Base-by-base conservation (phyloP, 2,797 vertebrate genomes). In the Caiman crocodilus region DNA sequence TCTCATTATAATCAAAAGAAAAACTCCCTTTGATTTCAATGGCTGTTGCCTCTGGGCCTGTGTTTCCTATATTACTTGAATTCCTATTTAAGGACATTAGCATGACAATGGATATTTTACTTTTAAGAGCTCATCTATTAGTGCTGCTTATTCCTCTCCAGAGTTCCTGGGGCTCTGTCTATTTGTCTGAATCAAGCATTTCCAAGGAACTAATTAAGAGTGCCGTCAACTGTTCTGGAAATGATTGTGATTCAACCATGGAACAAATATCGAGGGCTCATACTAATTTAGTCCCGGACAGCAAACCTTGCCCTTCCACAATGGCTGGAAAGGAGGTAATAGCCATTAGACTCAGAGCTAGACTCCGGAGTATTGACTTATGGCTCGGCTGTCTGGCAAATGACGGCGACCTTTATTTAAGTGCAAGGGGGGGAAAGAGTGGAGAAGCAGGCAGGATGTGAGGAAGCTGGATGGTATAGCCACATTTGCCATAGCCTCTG, bases 41-140 rank as follows among this genome's bases (percentile, higher is more conserved):
- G 63, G 86, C 92, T 82, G 83, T 25, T 76, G 35, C 30, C 94
- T 93, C 87, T 88, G 14, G 23, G 86, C 89, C 61, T 82, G 81
- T 75, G 26, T 82, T 87, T 92, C 78, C 84, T 87, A 35, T 71
- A 56, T 71, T 88, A 8, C 78, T 88, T 95, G 89, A 15, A 89
- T 56, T 81, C n/a, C 56, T 84, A 91, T 42, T 77, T 42, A 77
- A 71, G 83, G 35, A 77, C 79, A 30, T 11, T 82, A 25, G 2
- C 84, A 42, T 84, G 88, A 85, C 91, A 95, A 82, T 76, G 91
- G 90, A 82, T 92, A 75, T 32, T 94, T 94, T 94, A 18, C 18
- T 32, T 67, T 67, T 67, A 82, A 77, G 75, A 95, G 50, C 60
- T 90, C 59, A 21, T 87, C 87, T 79, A 73, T 88, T 88, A 79